Evolutionary conservation across 2,113 vertebrate genomes (phyloP), one percentile per base, ranked within the genome.

Genomic region (Muntiacus muntjak): DNA sequence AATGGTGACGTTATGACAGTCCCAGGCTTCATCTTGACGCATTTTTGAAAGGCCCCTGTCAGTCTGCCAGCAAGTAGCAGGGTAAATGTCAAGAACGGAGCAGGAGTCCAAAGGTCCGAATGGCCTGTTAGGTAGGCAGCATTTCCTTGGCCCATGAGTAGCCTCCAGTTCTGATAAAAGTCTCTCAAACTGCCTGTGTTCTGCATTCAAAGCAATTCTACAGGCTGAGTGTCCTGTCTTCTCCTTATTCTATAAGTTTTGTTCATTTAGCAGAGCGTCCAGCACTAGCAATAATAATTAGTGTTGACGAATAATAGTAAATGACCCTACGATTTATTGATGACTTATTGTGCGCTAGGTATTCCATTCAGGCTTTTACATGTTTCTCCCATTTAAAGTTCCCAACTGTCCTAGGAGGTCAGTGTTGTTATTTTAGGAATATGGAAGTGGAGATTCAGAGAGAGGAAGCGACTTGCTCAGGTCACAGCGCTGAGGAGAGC

Each of bases 1-100:
- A 1, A 7, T 0, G 9, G 36, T 16, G 17, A 8, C 3, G 2
- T 45, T n/a, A 33, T 1, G 0, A 7, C 52, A 92, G 33, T n/a
- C 26, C 87, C 14, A 6, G n/a, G 55, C 33, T 92, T 62, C 36
- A 57, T 62, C 47, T 52, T 55, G 33, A 81, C 10, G 33, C 15
- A 0, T 23, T 43, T 79, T 33, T 14, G 30, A 28, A 62, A 85
- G 40, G 82, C 9, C 26, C 30, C 26, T 36, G 36, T 71, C 33
- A 12, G 16, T 43, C 47, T 30, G 33, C n/a, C 30, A 21, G 58
- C 25, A 5, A 14, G 17, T 7, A 45, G n/a, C 0, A 40, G 16
- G 54, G 14, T 9, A 21, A 71, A 47, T 2, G 21, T 36, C n/a
- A 12, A 43, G 21, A 15, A 47, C 1, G 14, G 60, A 50, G 23